phyloP scores from a whole-genome alignment of 1,140 invertebrate species.

The Diploscapter pachys region DNA sequence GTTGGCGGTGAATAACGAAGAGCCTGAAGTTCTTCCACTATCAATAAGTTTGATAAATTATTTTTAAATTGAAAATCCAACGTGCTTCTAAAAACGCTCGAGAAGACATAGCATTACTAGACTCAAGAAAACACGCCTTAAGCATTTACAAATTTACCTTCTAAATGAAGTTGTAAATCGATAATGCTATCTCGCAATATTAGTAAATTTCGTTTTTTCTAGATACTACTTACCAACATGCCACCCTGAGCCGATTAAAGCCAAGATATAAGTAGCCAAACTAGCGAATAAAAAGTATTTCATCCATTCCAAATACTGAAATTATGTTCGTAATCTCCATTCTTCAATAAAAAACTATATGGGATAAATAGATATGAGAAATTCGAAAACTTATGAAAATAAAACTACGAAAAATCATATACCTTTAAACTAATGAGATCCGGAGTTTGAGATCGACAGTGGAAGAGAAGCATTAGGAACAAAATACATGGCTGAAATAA shows the following conservation, averaged over 20 bases:
- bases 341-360: no score
- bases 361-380: no score
- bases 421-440: constrained; percentile 25
- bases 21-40: constrained; percentile 18
- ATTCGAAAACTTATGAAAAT: neutral
- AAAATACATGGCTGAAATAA: constrained; percentile 39
- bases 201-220: no score
- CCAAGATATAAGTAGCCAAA: constrained; percentile 39
- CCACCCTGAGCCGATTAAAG: constrained; percentile 41
- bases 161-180: no score
- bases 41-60: neutral
- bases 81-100: no score
- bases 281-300: constrained; percentile 42
- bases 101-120: no score
- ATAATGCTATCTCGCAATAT: no score
- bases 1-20: constrained; percentile 33
- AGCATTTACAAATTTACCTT: no score
- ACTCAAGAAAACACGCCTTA: no score
- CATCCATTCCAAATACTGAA: constrained; percentile 33
- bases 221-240: constrained; percentile 20
- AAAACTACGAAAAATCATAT: no score
- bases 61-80: no score
- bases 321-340: neutral
- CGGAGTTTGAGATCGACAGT: constrained; percentile 45
- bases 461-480: constrained; percentile 43